Evolutionary conservation across 2,888 invertebrate genomes (phyloP).

Genomic region (Ametastegia equiseti): DNA sequence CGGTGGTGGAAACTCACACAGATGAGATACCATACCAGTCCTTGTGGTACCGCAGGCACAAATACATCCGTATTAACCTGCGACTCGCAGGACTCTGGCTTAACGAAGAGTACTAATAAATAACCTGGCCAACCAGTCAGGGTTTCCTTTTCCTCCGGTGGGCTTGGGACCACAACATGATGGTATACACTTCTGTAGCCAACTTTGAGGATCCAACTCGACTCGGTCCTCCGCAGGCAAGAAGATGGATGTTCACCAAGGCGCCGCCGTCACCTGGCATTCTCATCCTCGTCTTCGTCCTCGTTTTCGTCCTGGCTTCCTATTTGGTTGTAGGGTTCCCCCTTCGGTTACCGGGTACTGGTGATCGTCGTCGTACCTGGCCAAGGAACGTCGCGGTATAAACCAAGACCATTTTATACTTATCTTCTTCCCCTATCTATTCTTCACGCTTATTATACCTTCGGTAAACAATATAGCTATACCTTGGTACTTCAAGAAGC

Average conservation of each 20-base stretch:
- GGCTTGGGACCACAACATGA: slow-evolving; percentile 4
- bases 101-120: slow-evolving; percentile 73
- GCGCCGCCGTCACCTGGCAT: slow-evolving; percentile 74
- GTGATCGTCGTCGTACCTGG: slow-evolving; percentile 8
- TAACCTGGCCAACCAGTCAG: slow-evolving; percentile 62
- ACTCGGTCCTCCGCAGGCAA: slow-evolving; percentile 56
- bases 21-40: no score
- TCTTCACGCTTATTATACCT: slow-evolving; percentile 70
- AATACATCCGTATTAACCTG: not conserved
- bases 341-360: not conserved
- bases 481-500: not conserved
- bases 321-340: not conserved
- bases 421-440: slow-evolving; percentile 72
- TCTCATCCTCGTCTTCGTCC: slow-evolving; percentile 52
- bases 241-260: slow-evolving; percentile 73
- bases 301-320: not conserved
- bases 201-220: slow-evolving; percentile 53
- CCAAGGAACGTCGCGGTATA: slow-evolving; percentile 51
- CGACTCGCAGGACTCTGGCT: slow-evolving; percentile 60
- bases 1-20: no score
- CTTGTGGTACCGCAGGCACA: no score
- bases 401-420: slow-evolving; percentile 63
- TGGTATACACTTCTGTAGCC: slow-evolving; percentile 26
- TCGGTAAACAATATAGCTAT: slow-evolving; percentile 62
- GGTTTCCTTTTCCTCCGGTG: slow-evolving; percentile 50